Conservation (phyloP, 1,140 invertebrate genomes). For the Zaprionus nigranus region DNA sequence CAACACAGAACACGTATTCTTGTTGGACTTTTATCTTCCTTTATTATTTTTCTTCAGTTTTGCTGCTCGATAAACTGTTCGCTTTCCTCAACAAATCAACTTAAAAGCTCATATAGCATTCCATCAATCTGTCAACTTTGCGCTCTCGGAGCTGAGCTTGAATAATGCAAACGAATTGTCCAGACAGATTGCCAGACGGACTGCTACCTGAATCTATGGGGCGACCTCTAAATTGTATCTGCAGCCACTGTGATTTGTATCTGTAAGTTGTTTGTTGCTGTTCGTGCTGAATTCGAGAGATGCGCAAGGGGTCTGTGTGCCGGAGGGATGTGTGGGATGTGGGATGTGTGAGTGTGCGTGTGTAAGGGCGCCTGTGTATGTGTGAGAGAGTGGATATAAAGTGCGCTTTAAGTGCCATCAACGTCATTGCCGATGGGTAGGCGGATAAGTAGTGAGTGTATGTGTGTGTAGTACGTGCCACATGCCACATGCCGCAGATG, state of each 20-base stretch:
- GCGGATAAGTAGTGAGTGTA: slow-evolving; percentile 30
- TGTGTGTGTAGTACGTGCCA: slow-evolving; percentile 13
- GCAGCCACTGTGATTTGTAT: slow-evolving; percentile 26
- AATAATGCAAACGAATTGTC: slow-evolving; percentile 16
- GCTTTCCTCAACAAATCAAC: neutral
- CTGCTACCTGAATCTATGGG: slow-evolving; percentile 7
- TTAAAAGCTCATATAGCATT: neutral
- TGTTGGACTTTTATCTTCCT: neutral
- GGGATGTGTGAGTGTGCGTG: neutral
- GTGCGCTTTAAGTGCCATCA: slow-evolving; percentile 69
- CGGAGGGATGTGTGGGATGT: neutral
- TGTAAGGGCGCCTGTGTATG: neutral
- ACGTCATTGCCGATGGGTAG: slow-evolving; percentile 62
- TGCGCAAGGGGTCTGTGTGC: slow-evolving; percentile 13
- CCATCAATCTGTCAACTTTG: slow-evolving; percentile 18
- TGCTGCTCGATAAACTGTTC: slow-evolving; percentile 2
- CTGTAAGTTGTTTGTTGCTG: slow-evolving; percentile 28
- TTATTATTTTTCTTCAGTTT: neutral
- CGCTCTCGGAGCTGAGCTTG: neutral
- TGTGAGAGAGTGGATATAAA: slow-evolving; percentile 58
- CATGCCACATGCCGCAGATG: slow-evolving; percentile 5
- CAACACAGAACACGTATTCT: neutral
- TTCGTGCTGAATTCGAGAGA: slow-evolving; percentile 24
- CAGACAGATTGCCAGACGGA: slow-evolving; percentile 1
- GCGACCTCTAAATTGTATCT: slow-evolving; percentile 32